Base-by-base conservation (phyloP, 64 coral and sea anemone genomes). In the Astreopora myriophthalma region DNA sequence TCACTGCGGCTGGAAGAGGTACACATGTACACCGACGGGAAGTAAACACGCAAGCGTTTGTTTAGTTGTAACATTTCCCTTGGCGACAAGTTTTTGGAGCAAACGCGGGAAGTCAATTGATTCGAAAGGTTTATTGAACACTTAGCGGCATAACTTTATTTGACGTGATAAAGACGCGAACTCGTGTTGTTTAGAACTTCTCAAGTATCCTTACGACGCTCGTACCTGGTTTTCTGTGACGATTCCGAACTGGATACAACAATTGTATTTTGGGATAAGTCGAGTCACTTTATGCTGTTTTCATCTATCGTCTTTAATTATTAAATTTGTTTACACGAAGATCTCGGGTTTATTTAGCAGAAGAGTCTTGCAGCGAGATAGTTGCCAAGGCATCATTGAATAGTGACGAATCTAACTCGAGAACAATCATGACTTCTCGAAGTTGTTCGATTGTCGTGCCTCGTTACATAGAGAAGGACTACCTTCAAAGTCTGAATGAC, bases 401-500 rank as follows among this genome's bases (percentile, higher is more conserved):
- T 55, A 55, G 17, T 8, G 61, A 28, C 61, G 5, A 11, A 64
- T 44, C 32, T 48, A 49, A 31, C 66, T 44, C 23, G 19, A 35
- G 48, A 31, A 75, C 24, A n/a, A 82, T 51, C 63, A 71, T 82
- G 61, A 75, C 86, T 55, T 75, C 85, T 16, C 29, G 79, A 73
- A 86, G 90, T 31, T 93, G 91, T 3, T 74, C 94, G 29, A 86
- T 95, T 31, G 74, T 91, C 6, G 65, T 96, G 9, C 94, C 90
- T 19, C 94, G 93, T 65, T 90, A 93, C 73, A 12, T 96, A 71
- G 97, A 99, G 28, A 93, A 99, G 69, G 91, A 99, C 27, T 90
- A 95, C 52, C 74, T 99, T 4, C 91, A 96, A 40, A 99, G 89
- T 85, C 84, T 99, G 9, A 99, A 95, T 37, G 97, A 99, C 89